Base-by-base conservation (phyloP, 2,888 invertebrate species). In the Chamaedrilus cognettii region DNA sequence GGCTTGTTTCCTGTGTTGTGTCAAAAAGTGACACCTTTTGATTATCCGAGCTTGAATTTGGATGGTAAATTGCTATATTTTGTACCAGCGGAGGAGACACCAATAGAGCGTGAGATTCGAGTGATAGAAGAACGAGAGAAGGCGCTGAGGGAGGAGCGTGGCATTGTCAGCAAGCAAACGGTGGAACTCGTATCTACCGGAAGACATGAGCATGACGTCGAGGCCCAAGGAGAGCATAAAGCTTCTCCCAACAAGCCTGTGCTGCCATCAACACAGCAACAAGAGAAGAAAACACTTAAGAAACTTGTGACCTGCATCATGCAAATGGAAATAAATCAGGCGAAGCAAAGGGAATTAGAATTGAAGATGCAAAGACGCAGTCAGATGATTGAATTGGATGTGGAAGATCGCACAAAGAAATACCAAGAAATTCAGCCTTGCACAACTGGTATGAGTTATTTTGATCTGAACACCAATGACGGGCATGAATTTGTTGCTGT, bases 321-420 rank as follows among this genome's bases (percentile, higher is more conserved):
- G 82, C 94, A 94, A 85, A 88, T 90, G 80, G 94, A 95, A 87
- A 93, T 95, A 77, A 89, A 90, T 78, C 91, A 92, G 85, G 92
- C 92, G 69, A 90, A 90, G 64, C 89, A 91, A 78, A 87, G 93
- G 73, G 95, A 95, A 84, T 88, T 90, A 79, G 93, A 92, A 80
- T 88, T 94, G 75, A 87, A 89, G 75, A 89, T 88, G 76, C 88
- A 88, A 70, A 87, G 87, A n/a, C n/a, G n/a, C n/a, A n/a, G n/a
- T n/a, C n/a, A n/a, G n/a, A n/a, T n/a, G n/a, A n/a, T n/a, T n/a
- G n/a, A n/a, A n/a, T n/a, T n/a, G n/a, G n/a, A n/a, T n/a, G n/a
- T n/a, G n/a, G n/a, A n/a, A n/a, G n/a, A n/a, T n/a, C n/a, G n/a
- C n/a, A n/a, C n/a, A n/a, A n/a, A n/a, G n/a, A n/a, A n/a, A n/a